These are phyloP conservation scores for Elymnias hypermnestra DNA, from an alignment of 1,140 invertebrate species.

Conservation along the genomic window DNA sequence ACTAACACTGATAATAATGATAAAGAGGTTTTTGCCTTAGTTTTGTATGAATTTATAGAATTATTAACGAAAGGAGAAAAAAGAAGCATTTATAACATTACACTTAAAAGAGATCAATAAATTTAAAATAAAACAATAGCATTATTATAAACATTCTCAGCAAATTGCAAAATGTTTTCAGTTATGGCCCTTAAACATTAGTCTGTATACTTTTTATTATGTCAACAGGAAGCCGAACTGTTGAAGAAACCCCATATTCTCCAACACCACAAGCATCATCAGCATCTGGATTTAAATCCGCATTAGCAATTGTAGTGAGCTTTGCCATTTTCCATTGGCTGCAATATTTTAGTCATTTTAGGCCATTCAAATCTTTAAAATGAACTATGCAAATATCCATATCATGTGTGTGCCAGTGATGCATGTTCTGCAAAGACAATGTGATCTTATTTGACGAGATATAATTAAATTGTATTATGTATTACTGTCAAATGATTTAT, in stretches of 20 bases:
- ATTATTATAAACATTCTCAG: no score
- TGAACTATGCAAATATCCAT: slow-evolving; percentile 31
- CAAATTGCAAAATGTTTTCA: no score
- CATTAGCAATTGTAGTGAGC: slow-evolving; percentile 17
- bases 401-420: slow-evolving; percentile 42
- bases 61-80: no score
- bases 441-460: slow-evolving; percentile 14
- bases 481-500: neutral
- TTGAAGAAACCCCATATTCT: slow-evolving; percentile 38
- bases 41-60: no score
- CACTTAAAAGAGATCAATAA: no score
- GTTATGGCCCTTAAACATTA: no score
- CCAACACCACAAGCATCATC: slow-evolving; percentile 36
- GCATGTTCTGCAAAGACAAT: no score
- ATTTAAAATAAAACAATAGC: no score
- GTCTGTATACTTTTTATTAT: no score
- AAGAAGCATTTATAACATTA: no score
- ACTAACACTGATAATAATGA: no score
- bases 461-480: neutral
- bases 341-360: slow-evolving; percentile 29
- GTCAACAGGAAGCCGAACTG: slow-evolving; percentile 36
- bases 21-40: no score
- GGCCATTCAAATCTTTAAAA: neutral
- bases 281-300: slow-evolving; percentile 21
- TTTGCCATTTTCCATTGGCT: slow-evolving; percentile 12